Evolutionary conservation across 2,113 vertebrate genomes (phyloP).

Genomic region (Psephotus haematonotus): DNA sequence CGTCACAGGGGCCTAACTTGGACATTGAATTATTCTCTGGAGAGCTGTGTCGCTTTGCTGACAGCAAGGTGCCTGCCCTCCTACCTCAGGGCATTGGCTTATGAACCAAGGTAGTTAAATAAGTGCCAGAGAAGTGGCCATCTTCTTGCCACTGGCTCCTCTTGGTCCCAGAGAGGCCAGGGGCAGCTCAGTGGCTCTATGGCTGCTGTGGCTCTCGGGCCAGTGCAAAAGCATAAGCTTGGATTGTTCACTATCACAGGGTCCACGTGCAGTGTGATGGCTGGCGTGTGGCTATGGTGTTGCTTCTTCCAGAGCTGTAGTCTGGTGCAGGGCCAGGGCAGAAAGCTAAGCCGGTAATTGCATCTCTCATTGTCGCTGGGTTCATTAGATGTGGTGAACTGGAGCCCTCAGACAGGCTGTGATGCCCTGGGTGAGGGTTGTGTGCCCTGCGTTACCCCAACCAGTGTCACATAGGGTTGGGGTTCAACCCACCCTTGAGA

Average conservation of each 20-base stretch:
- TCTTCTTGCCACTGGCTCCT: not conserved
- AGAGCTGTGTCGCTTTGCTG: not conserved
- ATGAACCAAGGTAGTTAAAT: not conserved
- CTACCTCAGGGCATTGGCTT: not conserved
- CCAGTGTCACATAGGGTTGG: accelerated
- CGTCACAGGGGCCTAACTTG: not conserved
- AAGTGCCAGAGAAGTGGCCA: not conserved
- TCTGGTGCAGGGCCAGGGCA: not conserved
- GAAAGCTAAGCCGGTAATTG: not conserved
- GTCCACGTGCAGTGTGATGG: accelerated
- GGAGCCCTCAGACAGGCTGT: not conserved
- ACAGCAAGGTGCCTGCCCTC: not conserved
- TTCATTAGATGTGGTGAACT: not conserved
- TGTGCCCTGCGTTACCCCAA: not conserved
- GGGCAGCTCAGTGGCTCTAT: not conserved
- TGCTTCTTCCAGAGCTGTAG: not conserved
- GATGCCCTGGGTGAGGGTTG: not conserved
- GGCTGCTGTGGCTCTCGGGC: not conserved
- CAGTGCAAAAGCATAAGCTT: not conserved
- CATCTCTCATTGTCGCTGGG: accelerated
- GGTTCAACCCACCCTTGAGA: not conserved
- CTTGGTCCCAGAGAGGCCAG: not conserved
- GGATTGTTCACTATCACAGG: accelerated
- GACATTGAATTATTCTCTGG: conserved; percentile 6
- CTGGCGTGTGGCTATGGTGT: not conserved